Conservation (phyloP, 2,888 invertebrate genomes). For the Vesta saturnalis region DNA sequence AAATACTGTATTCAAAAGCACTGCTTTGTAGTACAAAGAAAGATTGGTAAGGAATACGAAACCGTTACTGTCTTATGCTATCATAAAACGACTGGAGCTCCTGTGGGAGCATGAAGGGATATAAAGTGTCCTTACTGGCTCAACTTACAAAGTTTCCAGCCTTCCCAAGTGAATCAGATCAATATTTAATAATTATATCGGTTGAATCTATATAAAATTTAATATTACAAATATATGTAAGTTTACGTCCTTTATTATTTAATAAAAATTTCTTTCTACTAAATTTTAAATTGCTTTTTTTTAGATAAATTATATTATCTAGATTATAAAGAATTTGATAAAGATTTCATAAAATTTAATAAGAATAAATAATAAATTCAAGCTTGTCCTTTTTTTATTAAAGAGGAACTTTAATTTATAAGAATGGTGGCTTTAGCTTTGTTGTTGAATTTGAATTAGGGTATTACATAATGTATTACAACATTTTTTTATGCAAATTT, state of each 20-base stretch:
- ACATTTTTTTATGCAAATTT: too few relatives aligned
- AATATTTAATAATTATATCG: constrained; percentile 33
- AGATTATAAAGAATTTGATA: background rate
- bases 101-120: constrained; percentile 30
- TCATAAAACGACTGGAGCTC: constrained; percentile 32
- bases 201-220: constrained; percentile 27
- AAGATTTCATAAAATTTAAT: background rate
- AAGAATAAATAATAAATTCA: background rate
- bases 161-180: constrained; percentile 26
- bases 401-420: background rate
- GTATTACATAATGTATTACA: too few relatives aligned
- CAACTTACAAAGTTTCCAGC: constrained; percentile 30
- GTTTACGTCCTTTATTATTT: constrained; percentile 1
- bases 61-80: constrained; percentile 33
- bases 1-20: background rate
- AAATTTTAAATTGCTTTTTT: background rate
- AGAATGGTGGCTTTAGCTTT: too few relatives aligned
- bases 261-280: background rate
- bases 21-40: constrained; percentile 20
- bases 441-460: too few relatives aligned
- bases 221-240: background rate
- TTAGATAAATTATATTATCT: background rate
- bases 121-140: constrained; percentile 33
- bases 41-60: constrained; percentile 21
- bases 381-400: background rate